Percentiles rank a stretch among this genome's conserved stretches.
Conservation (phyloP, 92 coral and sea anemone species). For the Umimayanthus kanabou region DNA sequence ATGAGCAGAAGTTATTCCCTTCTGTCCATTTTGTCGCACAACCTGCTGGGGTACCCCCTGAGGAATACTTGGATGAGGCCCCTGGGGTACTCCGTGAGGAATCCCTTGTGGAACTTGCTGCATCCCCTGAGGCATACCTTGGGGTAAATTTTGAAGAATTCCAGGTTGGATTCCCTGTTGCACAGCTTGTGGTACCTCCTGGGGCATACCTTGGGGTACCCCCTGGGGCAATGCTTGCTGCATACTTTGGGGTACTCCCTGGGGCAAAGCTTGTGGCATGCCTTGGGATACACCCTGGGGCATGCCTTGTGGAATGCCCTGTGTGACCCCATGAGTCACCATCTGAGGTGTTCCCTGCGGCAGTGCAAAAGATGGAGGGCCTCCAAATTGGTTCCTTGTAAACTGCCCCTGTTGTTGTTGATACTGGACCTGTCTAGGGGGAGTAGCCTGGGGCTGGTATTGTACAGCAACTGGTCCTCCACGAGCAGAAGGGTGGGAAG, state of each 20-base stretch:
- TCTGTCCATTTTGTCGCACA: constrained; percentile 19
- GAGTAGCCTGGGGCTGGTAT: constrained; percentile 34
- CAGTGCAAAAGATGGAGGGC: constrained; percentile 16
- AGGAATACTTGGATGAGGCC: neutral
- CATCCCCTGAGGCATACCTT: neutral
- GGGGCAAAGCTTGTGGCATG: constrained; percentile 7
- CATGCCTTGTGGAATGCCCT: constrained; percentile 18
- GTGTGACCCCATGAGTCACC: constrained; percentile 43
- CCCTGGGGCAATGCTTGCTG: neutral
- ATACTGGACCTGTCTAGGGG: constrained; percentile 49
- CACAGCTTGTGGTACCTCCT: neutral
- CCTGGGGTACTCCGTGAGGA: constrained; percentile 7
- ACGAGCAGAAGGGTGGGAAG: constrained; percentile 34
- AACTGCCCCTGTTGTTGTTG: constrained; percentile 59
- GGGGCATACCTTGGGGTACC: neutral
- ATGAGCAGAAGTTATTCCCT: constrained; percentile 19
- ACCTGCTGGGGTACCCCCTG: constrained; percentile 15
- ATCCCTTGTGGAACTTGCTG: constrained; percentile 23
- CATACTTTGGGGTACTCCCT: constrained; percentile 11
- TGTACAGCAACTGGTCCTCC: constrained; percentile 33
- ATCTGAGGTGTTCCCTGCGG: constrained; percentile 56
- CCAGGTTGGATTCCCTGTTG: neutral
- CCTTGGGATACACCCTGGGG: constrained; percentile 22
- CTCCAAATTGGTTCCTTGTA: constrained; percentile 15
- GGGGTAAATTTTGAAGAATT: neutral